Evolutionary conservation across 2,113 vertebrate species (phyloP), one percentile per base, ranked within the genome.

Genomic region (Dromiciops gliroides): DNA sequence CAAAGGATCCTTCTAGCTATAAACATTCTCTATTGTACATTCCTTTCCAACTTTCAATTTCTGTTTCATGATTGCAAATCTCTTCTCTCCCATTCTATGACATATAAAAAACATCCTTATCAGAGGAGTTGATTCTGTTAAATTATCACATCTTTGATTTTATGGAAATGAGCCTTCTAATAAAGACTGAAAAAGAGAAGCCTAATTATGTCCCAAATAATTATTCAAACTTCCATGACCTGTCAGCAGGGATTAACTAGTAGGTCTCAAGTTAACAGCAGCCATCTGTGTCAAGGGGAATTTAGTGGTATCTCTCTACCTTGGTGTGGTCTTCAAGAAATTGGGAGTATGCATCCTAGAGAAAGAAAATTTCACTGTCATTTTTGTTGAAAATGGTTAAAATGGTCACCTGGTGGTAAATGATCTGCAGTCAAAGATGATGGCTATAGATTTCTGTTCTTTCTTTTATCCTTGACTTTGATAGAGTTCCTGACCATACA

Each of bases 191-290:
- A 83, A 44, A 67, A 90, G 95, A 97, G 51, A 50, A 67, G 11
- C 75, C 56, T 95, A 93, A 97, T 95, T 93, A 51, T 75, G 75
- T 83, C 95, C 92, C 92, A 97, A 95, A 90, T 96, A 94, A 97
- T 95, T 47, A 50, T 56, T 97, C 88, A 8, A 24, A 93, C 89
- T 96, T 96, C 92, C 97, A 67, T 93, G 48, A 91, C 95, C 95
- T 91, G 92, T 95, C 95, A 53, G 24, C 95, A 93, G 95, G 88
- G 67, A 94, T 92, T 96, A 96, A 97, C 89, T 96, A 96, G 93
- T 88, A 31, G 24, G 67, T 94, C 52, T 51, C 92, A 97, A 95
- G 94, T 44, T 91, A 83, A 96, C 90, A 19, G n/a, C 4, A 0
- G 92, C 95, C 96, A 93, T 60, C 37, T 19, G 75, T 51, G n/a